phyloP scores from a whole-genome alignment of 2,113 vertebrate species.

The Crotalus viridis region DNA sequence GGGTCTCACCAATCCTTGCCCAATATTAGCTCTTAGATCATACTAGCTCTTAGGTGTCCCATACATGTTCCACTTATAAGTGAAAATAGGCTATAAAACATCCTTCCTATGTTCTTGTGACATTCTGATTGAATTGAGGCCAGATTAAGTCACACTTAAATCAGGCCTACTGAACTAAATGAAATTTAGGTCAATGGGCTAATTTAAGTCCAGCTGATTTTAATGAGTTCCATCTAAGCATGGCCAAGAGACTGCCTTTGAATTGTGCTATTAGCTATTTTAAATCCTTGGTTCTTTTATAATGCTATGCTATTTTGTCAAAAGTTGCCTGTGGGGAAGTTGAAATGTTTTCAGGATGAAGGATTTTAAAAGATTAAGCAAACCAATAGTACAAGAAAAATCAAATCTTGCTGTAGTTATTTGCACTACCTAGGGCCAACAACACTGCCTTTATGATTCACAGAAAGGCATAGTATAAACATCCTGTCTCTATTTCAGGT shows the following conservation, averaged over 20 bases:
- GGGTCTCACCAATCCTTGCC: background rate
- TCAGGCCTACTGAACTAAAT: background rate
- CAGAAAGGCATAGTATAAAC: background rate
- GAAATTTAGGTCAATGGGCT: background rate
- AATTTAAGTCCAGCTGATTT: background rate
- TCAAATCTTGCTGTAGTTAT: background rate
- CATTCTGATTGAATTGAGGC: background rate
- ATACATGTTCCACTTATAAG: background rate
- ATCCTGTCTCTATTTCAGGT: background rate
- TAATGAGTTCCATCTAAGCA: background rate
- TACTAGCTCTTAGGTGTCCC: background rate
- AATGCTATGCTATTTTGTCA: background rate
- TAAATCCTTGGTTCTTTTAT: background rate
- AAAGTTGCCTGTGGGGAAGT: background rate
- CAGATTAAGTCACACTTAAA: background rate
- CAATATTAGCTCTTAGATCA: background rate
- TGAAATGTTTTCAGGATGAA: background rate
- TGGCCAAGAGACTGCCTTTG: background rate
- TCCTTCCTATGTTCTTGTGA: background rate
- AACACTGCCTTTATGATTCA: background rate
- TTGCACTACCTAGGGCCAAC: background rate
- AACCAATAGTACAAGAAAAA: background rate
- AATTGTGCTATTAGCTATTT: background rate
- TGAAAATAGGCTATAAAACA: background rate
- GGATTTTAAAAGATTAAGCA: slow-evolving; percentile 11